Base-by-base conservation (phyloP, 2,888 invertebrate species). In the Lymantria dispar region DNA sequence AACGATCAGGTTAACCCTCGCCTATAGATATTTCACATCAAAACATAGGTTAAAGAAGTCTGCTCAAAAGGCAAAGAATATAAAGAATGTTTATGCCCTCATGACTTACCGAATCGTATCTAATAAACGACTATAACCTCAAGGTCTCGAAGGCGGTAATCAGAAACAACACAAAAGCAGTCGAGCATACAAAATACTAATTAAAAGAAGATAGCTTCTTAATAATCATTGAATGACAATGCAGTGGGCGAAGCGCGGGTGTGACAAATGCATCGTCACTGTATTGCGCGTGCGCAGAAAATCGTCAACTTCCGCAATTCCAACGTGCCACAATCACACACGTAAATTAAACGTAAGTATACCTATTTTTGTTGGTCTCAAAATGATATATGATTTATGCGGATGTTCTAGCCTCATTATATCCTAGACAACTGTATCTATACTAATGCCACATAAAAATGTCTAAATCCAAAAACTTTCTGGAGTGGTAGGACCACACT, bases 251-350 rank as follows among this genome's bases (percentile, higher is more conserved):
- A 52, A 54, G 58, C 55, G 64, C 62, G 55, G 64, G 65, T 64
- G 72, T 10, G 70, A 68, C 75, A 74, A 72, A 78, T 71, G 72
- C 64, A 70, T 69, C 64, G 76, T 77, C 70, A 71, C 69, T 70
- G 72, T 62, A 61, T 66, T 68, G 77, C 76, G 74, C 33, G 33
- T 10, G 9, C 33, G 79, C 82, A 80, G 83, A 84, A 88, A 89
- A 90, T 89, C 72, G 76, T 47, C 71, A 47, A 61, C 74, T 85
- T 89, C 89, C 89, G 87, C 58, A 69, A 61, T 58, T 60, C 62
- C 62, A 62, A 62, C 62, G 48, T 58, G 54, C 13, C 31, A 48
- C 44, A 59, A 58, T 60, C 45, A 44, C 45, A 43, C 42, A 62
- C 54, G 58, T 52, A 43, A 60, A 56, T 64, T 62, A 54, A 14